Conservation (phyloP, 2,113 vertebrate genomes). For the Malurus alboscapulatus region DNA sequence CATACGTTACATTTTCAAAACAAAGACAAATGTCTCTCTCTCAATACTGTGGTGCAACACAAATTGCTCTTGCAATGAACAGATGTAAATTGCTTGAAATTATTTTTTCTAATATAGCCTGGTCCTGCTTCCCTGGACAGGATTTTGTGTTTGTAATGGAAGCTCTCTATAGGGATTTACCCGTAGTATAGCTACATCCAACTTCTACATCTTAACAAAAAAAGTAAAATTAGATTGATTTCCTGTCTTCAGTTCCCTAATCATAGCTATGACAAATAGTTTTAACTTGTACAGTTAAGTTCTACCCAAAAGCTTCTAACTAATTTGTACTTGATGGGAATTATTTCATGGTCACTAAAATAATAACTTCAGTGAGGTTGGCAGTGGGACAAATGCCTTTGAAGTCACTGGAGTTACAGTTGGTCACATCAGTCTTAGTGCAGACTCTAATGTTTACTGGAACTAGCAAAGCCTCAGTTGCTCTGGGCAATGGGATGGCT, state of each 20-base stretch:
- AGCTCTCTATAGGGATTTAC: not conserved
- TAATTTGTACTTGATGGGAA: not conserved
- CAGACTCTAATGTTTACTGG: not conserved
- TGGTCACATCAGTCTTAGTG: not conserved
- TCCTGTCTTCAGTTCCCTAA: not conserved
- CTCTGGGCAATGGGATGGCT: not conserved
- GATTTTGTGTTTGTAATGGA: not conserved
- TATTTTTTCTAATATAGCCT: not conserved
- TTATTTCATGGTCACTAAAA: not conserved
- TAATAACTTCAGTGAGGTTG: not conserved
- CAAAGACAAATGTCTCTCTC: not conserved
- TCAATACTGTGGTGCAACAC: not conserved
- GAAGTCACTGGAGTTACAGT: not conserved
- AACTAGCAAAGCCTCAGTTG: not conserved
- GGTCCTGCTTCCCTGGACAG: not conserved
- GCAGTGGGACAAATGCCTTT: not conserved
- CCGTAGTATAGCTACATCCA: not conserved
- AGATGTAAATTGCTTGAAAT: not conserved
- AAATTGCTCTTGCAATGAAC: not conserved
- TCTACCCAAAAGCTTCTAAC: not conserved
- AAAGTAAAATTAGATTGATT: not conserved
- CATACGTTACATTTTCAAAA: not conserved
- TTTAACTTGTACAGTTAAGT: not conserved
- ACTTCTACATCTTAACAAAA: conserved; percentile 36
- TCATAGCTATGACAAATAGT: not conserved